Percentiles rank a stretch among this genome's conserved stretches.
phyloP scores from a whole-genome alignment of 1,140 invertebrate genomes.

The Dreissena polymorpha region DNA sequence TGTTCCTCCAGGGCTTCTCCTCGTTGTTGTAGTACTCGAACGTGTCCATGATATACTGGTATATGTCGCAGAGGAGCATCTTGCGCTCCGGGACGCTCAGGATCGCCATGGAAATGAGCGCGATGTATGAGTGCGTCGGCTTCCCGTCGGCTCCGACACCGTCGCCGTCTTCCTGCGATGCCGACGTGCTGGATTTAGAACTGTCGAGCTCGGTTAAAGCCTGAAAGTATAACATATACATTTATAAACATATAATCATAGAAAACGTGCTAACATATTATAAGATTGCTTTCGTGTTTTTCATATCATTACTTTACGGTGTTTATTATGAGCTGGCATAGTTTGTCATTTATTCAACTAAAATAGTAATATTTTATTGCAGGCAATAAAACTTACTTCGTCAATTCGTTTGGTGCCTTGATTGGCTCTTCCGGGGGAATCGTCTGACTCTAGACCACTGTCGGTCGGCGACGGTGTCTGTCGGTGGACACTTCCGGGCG shows the following conservation, averaged over 20 bases:
- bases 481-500: neutral
- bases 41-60: constrained; percentile 79
- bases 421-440: constrained; percentile 7
- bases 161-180: neutral
- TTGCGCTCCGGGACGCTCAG: constrained; percentile 82
- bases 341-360: no score
- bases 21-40: constrained; percentile 84
- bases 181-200: neutral
- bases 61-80: constrained; percentile 80
- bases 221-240: neutral
- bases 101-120: constrained; percentile 86
- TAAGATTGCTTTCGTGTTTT: neutral
- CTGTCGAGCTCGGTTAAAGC: neutral
- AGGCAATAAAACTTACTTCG: neutral
- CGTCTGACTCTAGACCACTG: constrained; percentile 47
- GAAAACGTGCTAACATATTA: neutral
- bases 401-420: neutral
- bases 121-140: constrained; percentile 85
- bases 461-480: constrained; percentile 40
- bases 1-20: constrained; percentile 86
- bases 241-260: neutral
- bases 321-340: neutral
- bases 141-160: constrained; percentile 72
- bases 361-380: neutral
- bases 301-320: neutral